Evolutionary conservation across 2,888 invertebrate species (phyloP).

Genomic region (Philopedon plagiatum): DNA sequence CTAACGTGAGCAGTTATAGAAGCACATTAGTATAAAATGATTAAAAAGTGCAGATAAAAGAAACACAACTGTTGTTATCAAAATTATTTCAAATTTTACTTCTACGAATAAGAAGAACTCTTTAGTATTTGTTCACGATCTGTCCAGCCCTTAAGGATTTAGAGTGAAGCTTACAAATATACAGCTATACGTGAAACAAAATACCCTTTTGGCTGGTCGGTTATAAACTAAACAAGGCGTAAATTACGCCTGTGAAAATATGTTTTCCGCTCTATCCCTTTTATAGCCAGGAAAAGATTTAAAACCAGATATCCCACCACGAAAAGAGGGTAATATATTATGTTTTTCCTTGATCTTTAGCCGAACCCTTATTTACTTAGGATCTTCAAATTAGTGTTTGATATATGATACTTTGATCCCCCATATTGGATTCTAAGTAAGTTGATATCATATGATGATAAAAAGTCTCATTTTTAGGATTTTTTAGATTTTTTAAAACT

Average conservation of each 20-base stretch:
- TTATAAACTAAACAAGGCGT: neutral
- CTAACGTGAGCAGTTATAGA: too few species aligned
- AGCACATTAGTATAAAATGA: too few species aligned
- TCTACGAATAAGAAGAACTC: too few species aligned
- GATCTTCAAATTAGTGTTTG: neutral
- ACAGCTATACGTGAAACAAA: neutral
- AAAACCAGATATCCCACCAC: neutral
- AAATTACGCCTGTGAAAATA: neutral
- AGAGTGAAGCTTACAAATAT: neutral
- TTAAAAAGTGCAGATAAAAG: too few species aligned
- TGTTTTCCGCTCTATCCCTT: neutral
- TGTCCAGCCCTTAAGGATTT: too few species aligned
- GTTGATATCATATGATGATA: too few species aligned
- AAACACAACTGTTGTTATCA: too few species aligned
- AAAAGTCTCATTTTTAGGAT: too few species aligned
- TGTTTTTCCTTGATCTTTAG: neutral
- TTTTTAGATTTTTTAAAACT: too few species aligned
- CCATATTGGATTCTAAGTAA: too few species aligned
- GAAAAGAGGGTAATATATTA: conserved; percentile 5
- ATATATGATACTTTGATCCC: neutral
- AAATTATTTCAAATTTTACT: too few species aligned
- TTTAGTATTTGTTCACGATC: too few species aligned
- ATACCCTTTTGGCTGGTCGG: neutral
- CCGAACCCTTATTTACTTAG: conserved; percentile 1
- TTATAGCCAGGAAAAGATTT: neutral